phyloP scores from a whole-genome alignment of 1,140 invertebrate species.

The Potamilus streckersoni region DNA sequence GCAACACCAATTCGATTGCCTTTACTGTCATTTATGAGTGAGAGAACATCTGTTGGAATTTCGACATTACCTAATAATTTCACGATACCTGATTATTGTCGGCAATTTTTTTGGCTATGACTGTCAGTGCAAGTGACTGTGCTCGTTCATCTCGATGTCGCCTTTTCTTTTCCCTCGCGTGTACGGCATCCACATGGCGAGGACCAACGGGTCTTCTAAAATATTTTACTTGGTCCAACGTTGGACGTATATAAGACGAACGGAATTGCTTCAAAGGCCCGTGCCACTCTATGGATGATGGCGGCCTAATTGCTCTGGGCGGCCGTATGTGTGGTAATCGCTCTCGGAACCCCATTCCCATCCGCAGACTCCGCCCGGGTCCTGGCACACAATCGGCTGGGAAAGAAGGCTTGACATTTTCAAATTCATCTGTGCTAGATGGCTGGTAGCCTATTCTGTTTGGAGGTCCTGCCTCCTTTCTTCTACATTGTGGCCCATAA shows the following conservation, averaged over 20 bases:
- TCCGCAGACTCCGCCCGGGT: neutral
- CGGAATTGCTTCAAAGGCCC: neutral
- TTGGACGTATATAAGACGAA: too few relatives aligned
- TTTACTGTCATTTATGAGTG: constrained; percentile 83
- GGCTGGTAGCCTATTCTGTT: too few relatives aligned
- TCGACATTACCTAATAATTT: constrained; percentile 82
- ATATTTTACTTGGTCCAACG: neutral
- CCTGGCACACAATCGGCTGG: too few relatives aligned
- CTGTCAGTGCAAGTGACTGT: constrained; percentile 2
- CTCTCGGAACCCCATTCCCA: neutral
- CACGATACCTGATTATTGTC: constrained; percentile 67
- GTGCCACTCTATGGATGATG: neutral
- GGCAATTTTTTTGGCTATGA: constrained; percentile 52
- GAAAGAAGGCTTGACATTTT: too few relatives aligned
- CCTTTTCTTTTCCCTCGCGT: constrained; percentile 25
- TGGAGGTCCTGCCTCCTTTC: too few relatives aligned
- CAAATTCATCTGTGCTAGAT: too few relatives aligned
- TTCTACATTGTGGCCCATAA: too few relatives aligned
- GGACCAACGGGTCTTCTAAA: neutral
- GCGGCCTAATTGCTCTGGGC: neutral
- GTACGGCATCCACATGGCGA: neutral
- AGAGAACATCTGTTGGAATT: constrained; percentile 86
- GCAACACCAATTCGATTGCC: constrained; percentile 84
- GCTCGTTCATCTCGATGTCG: neutral
- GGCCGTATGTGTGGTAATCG: neutral